Percentiles rank a stretch among this genome's conserved stretches.
Evolutionary conservation across 2,113 vertebrate genomes (phyloP).

Genomic region (Holacanthus passer): DNA sequence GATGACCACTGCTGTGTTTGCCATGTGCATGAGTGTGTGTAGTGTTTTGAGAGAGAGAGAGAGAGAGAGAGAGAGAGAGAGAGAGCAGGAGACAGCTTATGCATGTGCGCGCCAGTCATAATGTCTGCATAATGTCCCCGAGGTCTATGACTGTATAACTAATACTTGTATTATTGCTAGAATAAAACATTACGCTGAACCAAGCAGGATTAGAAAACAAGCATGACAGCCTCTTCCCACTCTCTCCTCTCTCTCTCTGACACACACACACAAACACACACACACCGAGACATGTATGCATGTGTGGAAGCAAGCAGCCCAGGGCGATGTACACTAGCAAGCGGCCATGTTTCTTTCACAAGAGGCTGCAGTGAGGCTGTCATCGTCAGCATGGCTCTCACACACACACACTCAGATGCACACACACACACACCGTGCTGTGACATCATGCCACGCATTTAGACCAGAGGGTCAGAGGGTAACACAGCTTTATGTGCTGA

Average conservation of each 20-base stretch:
- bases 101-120: constrained; percentile 53
- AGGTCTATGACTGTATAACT: constrained; percentile 73
- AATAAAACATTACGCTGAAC: constrained; percentile 75
- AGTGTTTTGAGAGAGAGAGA: background rate
- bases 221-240: constrained; percentile 70
- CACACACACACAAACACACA: constrained; percentile 35
- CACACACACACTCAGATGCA: constrained; percentile 12
- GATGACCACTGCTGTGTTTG: constrained; percentile 49
- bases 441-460: constrained; percentile 76
- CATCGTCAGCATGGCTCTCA: constrained; percentile 59
- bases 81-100: constrained; percentile 33
- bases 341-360: constrained; percentile 80
- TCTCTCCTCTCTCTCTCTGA: constrained; percentile 38
- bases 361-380: constrained; percentile 69
- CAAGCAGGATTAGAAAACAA: constrained; percentile 73
- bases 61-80: background rate
- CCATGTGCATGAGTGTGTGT: constrained; percentile 5
- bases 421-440: constrained; percentile 19
- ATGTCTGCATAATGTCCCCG: constrained; percentile 66
- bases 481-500: constrained; percentile 62
- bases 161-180: constrained; percentile 72
- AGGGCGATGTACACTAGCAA: constrained; percentile 75
- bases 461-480: constrained; percentile 70
- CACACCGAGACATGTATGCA: constrained; percentile 39
- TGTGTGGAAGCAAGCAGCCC: constrained; percentile 75